Percentiles rank a stretch among this genome's conserved stretches.
Conservation (phyloP, 2,888 invertebrate species). For the Drosophila eohydei region DNA sequence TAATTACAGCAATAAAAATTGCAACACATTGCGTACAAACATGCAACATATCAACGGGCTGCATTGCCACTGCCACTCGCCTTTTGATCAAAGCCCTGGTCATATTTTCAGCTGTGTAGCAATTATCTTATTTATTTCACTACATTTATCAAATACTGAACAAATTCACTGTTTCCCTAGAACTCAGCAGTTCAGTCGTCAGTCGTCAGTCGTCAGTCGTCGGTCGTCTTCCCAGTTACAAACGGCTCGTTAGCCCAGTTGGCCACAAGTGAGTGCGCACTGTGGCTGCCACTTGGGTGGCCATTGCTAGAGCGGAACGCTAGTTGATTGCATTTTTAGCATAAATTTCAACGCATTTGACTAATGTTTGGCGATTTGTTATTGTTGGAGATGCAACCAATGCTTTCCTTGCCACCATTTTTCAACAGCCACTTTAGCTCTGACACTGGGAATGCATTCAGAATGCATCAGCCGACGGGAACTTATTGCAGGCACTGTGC, state of each 20-base stretch:
- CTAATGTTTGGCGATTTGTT: conserved; percentile 75
- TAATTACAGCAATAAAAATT: conserved; percentile 78
- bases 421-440: conserved; percentile 44
- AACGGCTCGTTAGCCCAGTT: conserved; percentile 47
- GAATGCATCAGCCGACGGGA: conserved; percentile 29
- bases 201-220: conserved; percentile 23
- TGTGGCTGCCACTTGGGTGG: conserved; percentile 63
- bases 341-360: conserved; percentile 80
- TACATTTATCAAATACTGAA: conserved; percentile 72
- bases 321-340: conserved; percentile 77
- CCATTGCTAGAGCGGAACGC: conserved; percentile 68
- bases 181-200: conserved; percentile 26
- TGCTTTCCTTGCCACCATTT: conserved; percentile 53
- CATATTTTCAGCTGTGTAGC: conserved; percentile 43
- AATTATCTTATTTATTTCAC: conserved; percentile 75
- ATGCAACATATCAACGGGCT: conserved; percentile 61
- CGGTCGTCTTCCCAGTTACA: conserved; percentile 29
- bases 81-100: conserved; percentile 22
- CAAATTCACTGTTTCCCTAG: conserved; percentile 68
- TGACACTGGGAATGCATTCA: conserved; percentile 26
- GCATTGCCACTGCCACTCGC: conserved; percentile 8
- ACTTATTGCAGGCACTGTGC: conserved; percentile 38
- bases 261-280: conserved; percentile 62
- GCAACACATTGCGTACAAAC: conserved; percentile 77
- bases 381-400: conserved; percentile 42